phyloP scores from a whole-genome alignment of 2,113 vertebrate species.

The Passer domesticus region DNA sequence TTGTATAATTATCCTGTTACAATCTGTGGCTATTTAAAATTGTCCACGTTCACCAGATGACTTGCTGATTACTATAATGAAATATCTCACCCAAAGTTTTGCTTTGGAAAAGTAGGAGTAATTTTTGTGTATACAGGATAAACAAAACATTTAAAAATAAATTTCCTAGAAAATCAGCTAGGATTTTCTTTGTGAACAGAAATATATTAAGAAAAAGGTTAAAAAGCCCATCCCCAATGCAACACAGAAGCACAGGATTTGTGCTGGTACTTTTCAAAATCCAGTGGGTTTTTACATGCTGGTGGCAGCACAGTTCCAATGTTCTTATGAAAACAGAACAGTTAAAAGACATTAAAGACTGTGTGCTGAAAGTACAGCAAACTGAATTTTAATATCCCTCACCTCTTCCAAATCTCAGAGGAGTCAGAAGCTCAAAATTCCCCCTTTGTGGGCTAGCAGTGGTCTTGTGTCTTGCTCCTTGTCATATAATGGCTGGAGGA shows the following conservation, averaged over 20 bases:
- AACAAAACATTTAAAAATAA: constrained; percentile 57
- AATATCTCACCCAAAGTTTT: constrained; percentile 58
- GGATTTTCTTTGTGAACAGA: constrained; percentile 23
- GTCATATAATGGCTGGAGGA: not conserved
- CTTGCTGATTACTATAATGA: constrained; percentile 37
- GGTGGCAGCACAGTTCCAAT: not conserved
- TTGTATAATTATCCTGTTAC: not conserved
- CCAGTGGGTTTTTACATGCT: not conserved
- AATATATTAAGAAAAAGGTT: constrained; percentile 7
- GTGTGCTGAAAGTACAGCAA: not conserved
- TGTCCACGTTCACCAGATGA: constrained; percentile 35
- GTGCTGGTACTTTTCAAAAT: not conserved
- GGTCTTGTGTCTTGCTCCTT: not conserved
- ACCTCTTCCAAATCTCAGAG: not conserved
- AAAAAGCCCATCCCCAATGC: constrained; percentile 9
- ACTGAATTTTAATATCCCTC: not conserved
- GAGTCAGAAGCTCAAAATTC: constrained; percentile 23
- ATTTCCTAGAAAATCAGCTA: constrained; percentile 43
- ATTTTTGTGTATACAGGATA: constrained; percentile 35
- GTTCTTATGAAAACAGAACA: not conserved
- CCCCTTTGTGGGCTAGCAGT: not conserved
- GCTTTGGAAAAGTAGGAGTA: constrained; percentile 44
- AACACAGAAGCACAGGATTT: constrained; percentile 14
- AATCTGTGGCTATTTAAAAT: constrained; percentile 30
- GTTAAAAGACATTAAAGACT: not conserved